Evolutionary conservation across 2,888 invertebrate species (phyloP).

Genomic region (Chironomus tentans): DNA sequence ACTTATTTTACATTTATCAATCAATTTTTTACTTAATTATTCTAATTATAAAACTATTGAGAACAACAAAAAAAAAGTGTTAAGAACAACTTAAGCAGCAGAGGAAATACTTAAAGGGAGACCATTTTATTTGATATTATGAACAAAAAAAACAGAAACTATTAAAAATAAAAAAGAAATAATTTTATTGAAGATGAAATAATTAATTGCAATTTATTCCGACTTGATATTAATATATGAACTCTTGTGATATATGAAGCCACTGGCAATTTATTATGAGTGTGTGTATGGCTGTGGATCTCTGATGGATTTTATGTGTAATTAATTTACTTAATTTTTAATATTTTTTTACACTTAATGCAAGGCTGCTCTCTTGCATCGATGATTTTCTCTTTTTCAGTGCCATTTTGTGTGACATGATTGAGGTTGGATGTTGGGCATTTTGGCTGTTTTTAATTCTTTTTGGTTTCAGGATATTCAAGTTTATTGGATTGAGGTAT

Average conservation of each 20-base stretch:
- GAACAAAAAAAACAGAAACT: not conserved
- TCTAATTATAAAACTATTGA: not conserved
- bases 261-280: not conserved
- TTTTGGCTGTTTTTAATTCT: too few relatives aligned
- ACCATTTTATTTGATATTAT: slow-evolving; percentile 21
- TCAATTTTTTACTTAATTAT: slow-evolving; percentile 1
- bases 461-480: too few relatives aligned
- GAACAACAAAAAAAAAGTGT: not conserved
- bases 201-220: not conserved
- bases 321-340: slow-evolving; percentile 16
- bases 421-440: too few relatives aligned
- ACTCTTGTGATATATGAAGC: not conserved
- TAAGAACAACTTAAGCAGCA: not conserved
- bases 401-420: too few relatives aligned
- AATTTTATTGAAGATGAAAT: not conserved
- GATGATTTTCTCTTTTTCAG: too few relatives aligned
- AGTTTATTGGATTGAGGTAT: too few relatives aligned
- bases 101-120: slow-evolving; percentile 20
- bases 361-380: too few relatives aligned
- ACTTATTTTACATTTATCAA: not conserved
- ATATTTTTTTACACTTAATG: not conserved
- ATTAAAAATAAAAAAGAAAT: not conserved
- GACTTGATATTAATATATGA: not conserved
- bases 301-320: slow-evolving; percentile 8
- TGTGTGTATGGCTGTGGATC: not conserved